phyloP scores from a whole-genome alignment of 2,113 vertebrate species.

The Sturnus vulgaris region DNA sequence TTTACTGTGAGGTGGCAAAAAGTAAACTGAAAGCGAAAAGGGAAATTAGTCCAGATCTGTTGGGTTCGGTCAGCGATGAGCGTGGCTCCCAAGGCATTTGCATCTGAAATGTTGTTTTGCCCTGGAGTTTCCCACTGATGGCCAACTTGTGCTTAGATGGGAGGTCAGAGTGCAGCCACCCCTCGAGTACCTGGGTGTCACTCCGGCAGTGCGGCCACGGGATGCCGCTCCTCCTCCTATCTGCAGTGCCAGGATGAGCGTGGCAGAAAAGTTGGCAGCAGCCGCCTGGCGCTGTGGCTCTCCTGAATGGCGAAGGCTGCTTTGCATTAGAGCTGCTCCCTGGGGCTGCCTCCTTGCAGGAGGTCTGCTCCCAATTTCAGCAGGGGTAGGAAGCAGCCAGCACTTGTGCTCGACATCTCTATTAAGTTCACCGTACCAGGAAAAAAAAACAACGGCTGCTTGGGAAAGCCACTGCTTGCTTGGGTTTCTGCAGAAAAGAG shows the following conservation, averaged over 20 bases:
- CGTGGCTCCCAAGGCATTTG: background rate
- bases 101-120: background rate
- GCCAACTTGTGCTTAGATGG: background rate
- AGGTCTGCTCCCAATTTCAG: background rate
- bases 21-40: background rate
- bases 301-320: background rate
- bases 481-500: background rate
- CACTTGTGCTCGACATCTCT: background rate
- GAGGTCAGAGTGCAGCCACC: background rate
- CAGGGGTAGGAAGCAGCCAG: background rate
- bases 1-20: background rate
- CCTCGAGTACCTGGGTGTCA: background rate
- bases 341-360: background rate
- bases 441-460: background rate
- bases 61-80: background rate
- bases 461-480: background rate
- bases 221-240: background rate
- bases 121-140: background rate
- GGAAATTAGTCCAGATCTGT: background rate
- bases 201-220: fast-evolving
- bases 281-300: fast-evolving
- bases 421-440: background rate
- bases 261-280: background rate
- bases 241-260: background rate
- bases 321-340: background rate